A percentile compares a stretch with the other conserved stretches of the same genome.
Conservation (phyloP, 2,113 vertebrate genomes). For the Larimichthys crocea region DNA sequence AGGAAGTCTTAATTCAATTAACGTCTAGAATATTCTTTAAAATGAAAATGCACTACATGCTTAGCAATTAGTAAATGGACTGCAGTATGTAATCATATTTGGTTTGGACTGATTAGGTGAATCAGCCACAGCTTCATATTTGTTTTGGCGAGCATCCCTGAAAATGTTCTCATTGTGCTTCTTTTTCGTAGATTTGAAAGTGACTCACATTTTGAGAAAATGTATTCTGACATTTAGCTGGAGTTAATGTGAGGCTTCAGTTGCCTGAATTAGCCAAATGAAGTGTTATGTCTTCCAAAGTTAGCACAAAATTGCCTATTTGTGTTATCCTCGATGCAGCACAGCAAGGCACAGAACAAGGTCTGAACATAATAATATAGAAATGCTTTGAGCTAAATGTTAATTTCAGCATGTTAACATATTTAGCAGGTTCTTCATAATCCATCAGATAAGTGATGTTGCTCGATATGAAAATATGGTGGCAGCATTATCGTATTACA, state of each 20-base stretch:
- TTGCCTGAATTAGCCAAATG: background rate
- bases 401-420: background rate
- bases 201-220: too few species aligned
- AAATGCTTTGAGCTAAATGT: background rate
- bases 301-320: background rate
- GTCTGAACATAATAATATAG: background rate
- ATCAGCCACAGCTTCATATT: background rate
- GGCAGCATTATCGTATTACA: background rate
- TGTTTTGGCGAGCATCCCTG: background rate
- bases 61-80: slow-evolving; percentile 20
- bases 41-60: slow-evolving; percentile 4
- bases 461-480: background rate
- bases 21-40: background rate
- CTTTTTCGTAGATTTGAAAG: too few species aligned
- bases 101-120: background rate
- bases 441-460: background rate
- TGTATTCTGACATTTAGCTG: background rate
- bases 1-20: background rate
- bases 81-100: background rate
- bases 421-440: background rate
- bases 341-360: too few species aligned
- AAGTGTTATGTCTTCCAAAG: background rate
- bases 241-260: background rate
- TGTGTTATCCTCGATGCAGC: background rate
- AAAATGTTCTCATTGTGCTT: too few species aligned